Conservation (phyloP, 2,113 vertebrate genomes). For the Heterocephalus glaber region DNA sequence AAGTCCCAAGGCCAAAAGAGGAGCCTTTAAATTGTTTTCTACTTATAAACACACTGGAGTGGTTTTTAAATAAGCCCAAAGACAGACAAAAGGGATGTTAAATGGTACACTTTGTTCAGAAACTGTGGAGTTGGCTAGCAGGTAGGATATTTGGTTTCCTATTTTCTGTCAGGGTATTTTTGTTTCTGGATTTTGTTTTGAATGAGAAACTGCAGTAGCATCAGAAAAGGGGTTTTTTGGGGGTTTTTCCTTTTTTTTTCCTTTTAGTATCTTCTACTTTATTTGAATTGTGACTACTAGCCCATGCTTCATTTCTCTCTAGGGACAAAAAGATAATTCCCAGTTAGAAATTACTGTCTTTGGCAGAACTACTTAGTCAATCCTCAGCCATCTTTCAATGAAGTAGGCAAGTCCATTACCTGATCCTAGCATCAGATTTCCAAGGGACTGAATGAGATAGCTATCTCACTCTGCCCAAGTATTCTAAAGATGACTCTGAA, state of each 20-base stretch:
- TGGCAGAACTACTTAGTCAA: constrained; percentile 31
- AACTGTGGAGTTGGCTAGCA: constrained; percentile 36
- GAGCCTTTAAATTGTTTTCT: constrained; percentile 42
- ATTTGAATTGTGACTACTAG: neutral
- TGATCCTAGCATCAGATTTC: neutral
- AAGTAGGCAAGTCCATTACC: neutral
- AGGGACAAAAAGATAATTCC: neutral
- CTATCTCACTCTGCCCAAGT: neutral
- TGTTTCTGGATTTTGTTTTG: constrained; percentile 66
- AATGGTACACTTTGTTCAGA: constrained; percentile 57
- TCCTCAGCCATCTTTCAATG: neutral
- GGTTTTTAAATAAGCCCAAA: constrained; percentile 65
- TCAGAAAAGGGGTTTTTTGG: constrained; percentile 31
- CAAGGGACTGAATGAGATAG: neutral
- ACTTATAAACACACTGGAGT: constrained; percentile 34
- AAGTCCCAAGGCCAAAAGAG: constrained; percentile 39
- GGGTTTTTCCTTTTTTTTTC: neutral
- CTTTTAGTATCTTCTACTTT: neutral
- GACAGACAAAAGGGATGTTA: constrained; percentile 24
- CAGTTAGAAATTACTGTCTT: constrained; percentile 12
- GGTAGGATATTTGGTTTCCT: constrained; percentile 50
- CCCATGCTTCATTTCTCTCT: neutral
- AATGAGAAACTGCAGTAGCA: constrained; percentile 47
- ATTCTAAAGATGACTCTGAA: constrained; percentile 26
- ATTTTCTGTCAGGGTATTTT: constrained; percentile 19